Base-by-base conservation (phyloP, 1,140 invertebrate genomes). In the Sycobia sp. region DNA sequence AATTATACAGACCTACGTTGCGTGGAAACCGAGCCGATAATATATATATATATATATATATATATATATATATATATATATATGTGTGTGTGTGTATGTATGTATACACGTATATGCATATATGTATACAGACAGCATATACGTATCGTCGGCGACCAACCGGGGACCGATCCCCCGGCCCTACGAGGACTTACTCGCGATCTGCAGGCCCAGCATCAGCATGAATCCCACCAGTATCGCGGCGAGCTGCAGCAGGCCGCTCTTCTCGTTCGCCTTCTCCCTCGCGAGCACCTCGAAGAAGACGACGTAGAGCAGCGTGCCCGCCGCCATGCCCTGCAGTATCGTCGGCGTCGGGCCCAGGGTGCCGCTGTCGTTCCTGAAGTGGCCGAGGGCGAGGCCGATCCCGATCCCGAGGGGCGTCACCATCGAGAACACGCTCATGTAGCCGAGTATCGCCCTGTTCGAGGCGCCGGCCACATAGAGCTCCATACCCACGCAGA, bases 281-380 rank as follows among this genome's bases (percentile, higher is more conserved):
- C 90, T 84, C 36, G 91, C 90, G 49, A 95, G 84, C 25, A 96
- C 91, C 80, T 95, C 93, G 75, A 95, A 95, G 85, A 95, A 95
- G 2, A 94, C 91, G 34, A 96, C 92, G 74, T 95, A 95, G 0
- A 95, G 84, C 11, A 96, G 83, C 0, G 93, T 95, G 18, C 93
- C 93, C 41, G 91, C 91, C 0, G 93, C 92, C 78, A 95, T 86
- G 9, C 91, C 92, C 72, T 95, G 91, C 0, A 94, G 81, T 4
- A 94, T 78, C 1, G 80, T 79, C 0, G 80, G 77, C 0, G 74
- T 76, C 0, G 79, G 74, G 0, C 79, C 80, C 0, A 81, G 67
- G 5, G 76, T 79, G 3, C 76, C 79, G 66, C 76, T 86, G 67
- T 78, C 77, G 54, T 80, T 79, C 11, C 79, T 75, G n/a, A 81